phyloP scores from a whole-genome alignment of 1,140 invertebrate species.

The Adelges cooleyi region DNA sequence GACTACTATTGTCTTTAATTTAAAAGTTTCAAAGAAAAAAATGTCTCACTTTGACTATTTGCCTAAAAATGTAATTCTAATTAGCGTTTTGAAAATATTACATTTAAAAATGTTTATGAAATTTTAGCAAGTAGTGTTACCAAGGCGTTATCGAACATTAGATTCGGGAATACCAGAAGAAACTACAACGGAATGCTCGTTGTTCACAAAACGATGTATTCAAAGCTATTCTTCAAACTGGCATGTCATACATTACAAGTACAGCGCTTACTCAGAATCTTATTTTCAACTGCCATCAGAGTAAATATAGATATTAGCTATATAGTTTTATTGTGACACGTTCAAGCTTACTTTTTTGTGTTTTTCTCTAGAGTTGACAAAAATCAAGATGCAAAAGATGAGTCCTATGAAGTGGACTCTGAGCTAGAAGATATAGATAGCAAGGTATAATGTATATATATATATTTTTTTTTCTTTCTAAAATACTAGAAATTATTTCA shows the following conservation, averaged over 20 bases:
- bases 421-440: slow-evolving; percentile 68
- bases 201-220: slow-evolving; percentile 75
- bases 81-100: too few relatives aligned
- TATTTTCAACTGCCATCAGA: slow-evolving; percentile 72
- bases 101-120: too few relatives aligned
- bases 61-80: too few relatives aligned
- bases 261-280: slow-evolving; percentile 66
- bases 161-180: slow-evolving; percentile 52
- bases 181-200: slow-evolving; percentile 45
- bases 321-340: too few relatives aligned
- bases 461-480: not conserved
- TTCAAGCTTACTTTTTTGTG: too few relatives aligned
- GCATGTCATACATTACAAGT: slow-evolving; percentile 80
- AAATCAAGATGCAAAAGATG: slow-evolving; percentile 58
- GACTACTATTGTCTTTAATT: too few relatives aligned
- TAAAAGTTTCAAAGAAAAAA: too few relatives aligned
- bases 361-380: slow-evolving; percentile 48
- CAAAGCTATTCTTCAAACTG: slow-evolving; percentile 75
- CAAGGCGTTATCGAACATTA: slow-evolving; percentile 63
- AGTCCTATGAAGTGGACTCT: slow-evolving; percentile 75
- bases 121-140: slow-evolving; percentile 63
- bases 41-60: too few relatives aligned
- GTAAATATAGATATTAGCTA: slow-evolving; percentile 38
- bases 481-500: not conserved
- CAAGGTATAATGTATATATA: slow-evolving; percentile 44